These are phyloP conservation scores for Ardeotis arabs DNA, from an alignment of 2,113 vertebrate genomes.

Conservation along the genomic window DNA sequence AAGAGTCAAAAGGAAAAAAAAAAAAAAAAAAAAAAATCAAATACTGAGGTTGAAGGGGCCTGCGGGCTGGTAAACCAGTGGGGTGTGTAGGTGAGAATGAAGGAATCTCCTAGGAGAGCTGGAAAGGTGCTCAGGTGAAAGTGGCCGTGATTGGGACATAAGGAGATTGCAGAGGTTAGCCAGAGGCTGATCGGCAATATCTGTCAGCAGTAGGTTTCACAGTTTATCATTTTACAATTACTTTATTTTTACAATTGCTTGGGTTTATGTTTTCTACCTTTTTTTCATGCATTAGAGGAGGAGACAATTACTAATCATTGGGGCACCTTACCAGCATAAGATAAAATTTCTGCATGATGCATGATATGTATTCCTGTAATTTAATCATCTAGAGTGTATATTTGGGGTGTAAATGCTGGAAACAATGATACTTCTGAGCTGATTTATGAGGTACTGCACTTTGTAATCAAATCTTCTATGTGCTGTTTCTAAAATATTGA, in stretches of 20 bases:
- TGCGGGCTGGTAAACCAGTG: neutral
- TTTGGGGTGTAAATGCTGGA: neutral
- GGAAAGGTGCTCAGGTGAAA: neutral
- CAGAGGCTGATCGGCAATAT: neutral
- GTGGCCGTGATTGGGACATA: neutral
- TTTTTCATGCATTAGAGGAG: neutral
- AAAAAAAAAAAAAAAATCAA: too few relatives aligned
- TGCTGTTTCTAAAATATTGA: slow-evolving; percentile 6
- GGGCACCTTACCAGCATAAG: neutral
- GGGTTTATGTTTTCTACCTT: neutral
- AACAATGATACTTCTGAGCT: slow-evolving; percentile 6
- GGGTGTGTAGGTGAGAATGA: neutral
- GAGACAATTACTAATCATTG: neutral
- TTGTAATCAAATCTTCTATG: neutral
- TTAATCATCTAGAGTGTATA: slow-evolving; percentile 16
- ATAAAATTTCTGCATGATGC: neutral
- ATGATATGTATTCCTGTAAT: slow-evolving; percentile 3
- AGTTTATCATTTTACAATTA: neutral
- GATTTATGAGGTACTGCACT: neutral
- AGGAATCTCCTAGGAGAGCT: neutral
- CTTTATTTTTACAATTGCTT: neutral
- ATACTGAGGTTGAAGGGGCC: neutral
- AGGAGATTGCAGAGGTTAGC: neutral
- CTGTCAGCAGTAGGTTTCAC: neutral
- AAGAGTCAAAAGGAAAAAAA: too few relatives aligned